Evolutionary conservation across 2,888 invertebrate genomes (phyloP).

Genomic region (Reticulitermes lucifugus): DNA sequence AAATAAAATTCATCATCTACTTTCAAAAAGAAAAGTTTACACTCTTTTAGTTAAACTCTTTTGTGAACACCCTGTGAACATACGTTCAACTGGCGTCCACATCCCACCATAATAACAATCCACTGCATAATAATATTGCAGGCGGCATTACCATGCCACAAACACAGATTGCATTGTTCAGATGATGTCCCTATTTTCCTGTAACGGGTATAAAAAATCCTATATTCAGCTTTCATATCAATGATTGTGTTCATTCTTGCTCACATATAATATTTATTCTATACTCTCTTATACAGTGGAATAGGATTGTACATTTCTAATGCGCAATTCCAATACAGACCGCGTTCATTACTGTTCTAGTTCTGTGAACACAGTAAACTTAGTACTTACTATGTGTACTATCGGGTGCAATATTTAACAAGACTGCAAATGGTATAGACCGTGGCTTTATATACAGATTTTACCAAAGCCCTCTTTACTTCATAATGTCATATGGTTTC

Average conservation of each 20-base stretch:
- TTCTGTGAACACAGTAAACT: no score
- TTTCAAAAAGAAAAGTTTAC: no score
- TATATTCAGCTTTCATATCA: neutral
- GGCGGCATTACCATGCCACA: conserved; percentile 7
- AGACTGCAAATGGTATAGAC: no score
- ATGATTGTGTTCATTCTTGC: neutral
- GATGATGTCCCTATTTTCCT: neutral
- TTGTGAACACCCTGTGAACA: neutral
- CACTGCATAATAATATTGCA: conserved; percentile 7
- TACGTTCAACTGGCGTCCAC: conserved; percentile 11
- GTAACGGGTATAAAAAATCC: neutral
- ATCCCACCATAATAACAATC: conserved; percentile 7
- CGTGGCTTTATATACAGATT: no score
- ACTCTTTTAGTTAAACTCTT: neutral
- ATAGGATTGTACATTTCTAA: neutral
- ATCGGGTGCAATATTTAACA: no score
- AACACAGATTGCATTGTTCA: conserved; percentile 15
- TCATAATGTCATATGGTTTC: no score
- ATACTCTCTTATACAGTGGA: neutral
- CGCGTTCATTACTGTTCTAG: neutral
- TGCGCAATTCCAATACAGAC: neutral
- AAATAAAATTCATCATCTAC: no score
- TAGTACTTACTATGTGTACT: no score
- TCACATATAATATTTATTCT: neutral
- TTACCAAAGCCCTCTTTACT: no score